Evolutionary conservation across 1,140 invertebrate species (phyloP), one percentile per base, ranked within the genome.

Genomic region (Brachionus calyciflorus): DNA sequence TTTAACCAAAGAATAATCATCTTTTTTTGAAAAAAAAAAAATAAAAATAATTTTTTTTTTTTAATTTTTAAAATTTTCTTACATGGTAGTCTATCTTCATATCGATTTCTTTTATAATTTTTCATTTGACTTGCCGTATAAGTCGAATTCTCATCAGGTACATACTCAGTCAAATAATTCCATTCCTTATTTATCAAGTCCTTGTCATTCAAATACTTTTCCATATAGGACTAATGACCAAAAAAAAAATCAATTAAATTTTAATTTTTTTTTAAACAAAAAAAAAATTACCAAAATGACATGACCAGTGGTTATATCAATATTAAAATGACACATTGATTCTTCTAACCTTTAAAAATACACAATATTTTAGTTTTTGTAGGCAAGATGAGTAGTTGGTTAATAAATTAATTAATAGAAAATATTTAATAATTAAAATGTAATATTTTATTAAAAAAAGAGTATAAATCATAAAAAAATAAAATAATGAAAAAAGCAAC

Each of bases 241-340:
- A 9, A 46, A 24, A 7, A 37, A 40, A 60, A 60, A 60, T 28
- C 26, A 37, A 37, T n/a, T n/a, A n/a, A n/a, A n/a, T n/a, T 5
- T 37, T 14, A 30, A n/a, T 12, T 14, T 30, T 1, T 9, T 37
- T 17, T 33, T 65, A 24, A 44, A n/a, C n/a, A n/a, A n/a, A n/a
- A n/a, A n/a, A 65, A 24, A 46, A 44, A 30, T 28, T 65, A 65
- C 93, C 88, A 99, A 87, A 81, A 99, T 94, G 89, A 99, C 95
- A 83, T 99, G 95, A 78, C 96, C 96, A 41, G 96, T 99, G 7
- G 94, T 94, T 82, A 99, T 98, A 84, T 99, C 96, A 93, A 99
- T 96, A 82, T 96, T 98, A 0, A 92, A 91, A 9, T 93, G 82
- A 28, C 80, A 84, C 1, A 93, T 91, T 0, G 94, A 93, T 84